These are phyloP conservation scores for Theocolax elegans DNA, from an alignment of 1,140 invertebrate genomes.

Conservation along the genomic window DNA sequence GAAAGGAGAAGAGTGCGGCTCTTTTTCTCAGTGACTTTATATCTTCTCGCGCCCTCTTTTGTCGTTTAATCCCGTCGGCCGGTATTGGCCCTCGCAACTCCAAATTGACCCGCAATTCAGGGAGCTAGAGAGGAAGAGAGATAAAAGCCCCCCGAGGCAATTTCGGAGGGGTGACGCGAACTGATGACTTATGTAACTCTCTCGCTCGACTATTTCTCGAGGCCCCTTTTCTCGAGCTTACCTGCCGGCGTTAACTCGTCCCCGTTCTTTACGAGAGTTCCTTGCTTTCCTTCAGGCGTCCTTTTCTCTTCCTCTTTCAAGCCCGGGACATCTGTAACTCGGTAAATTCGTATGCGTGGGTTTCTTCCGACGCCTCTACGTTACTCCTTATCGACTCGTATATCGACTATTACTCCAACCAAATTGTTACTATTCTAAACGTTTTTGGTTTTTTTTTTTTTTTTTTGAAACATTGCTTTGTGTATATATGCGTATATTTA, in stretches of 20 bases:
- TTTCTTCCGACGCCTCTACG: too few relatives aligned
- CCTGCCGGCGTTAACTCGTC: background rate
- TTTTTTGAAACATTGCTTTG: too few relatives aligned
- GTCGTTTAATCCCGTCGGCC: background rate
- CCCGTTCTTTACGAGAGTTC: constrained; percentile 9
- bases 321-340: background rate
- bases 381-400: too few relatives aligned
- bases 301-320: background rate
- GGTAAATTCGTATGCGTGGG: too few relatives aligned
- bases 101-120: constrained; percentile 48
- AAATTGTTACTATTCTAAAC: too few relatives aligned
- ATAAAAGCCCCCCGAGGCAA: background rate
- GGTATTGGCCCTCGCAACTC: background rate
- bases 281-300: background rate
- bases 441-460: too few relatives aligned
- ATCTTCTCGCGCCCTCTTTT: background rate
- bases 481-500: too few relatives aligned
- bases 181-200: constrained; percentile 4
- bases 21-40: constrained; percentile 15
- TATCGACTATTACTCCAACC: too few relatives aligned
- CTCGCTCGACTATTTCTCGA: background rate
- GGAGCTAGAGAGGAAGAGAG: constrained; percentile 36
- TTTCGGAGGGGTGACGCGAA: background rate
- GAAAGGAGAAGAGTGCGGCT: background rate
- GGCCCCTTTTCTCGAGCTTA: constrained; percentile 7